Percentiles rank a stretch among this genome's conserved stretches.
Conservation (phyloP, 2,797 vertebrate genomes). For the Urosaurus nigricauda region DNA sequence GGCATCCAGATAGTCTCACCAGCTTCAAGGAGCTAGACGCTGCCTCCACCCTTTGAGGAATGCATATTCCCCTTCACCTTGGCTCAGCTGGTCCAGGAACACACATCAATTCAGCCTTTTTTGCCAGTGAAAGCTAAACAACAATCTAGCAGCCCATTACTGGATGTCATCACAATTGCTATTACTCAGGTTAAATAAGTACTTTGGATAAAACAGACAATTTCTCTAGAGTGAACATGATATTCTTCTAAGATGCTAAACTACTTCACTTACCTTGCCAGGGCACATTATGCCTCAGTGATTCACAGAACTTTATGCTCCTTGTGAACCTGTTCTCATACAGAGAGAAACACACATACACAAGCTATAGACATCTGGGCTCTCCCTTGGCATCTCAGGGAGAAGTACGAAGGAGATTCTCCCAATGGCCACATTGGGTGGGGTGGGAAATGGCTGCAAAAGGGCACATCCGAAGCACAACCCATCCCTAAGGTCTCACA, state of each 20-base stretch:
- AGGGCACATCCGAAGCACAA: background rate
- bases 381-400: background rate
- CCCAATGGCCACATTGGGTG: background rate
- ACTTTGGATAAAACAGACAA: background rate
- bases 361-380: background rate
- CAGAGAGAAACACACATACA: background rate
- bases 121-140: background rate
- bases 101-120: background rate
- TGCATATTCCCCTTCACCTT: too few species aligned
- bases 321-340: background rate
- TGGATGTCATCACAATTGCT: background rate
- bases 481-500: background rate
- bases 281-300: background rate
- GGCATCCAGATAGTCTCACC: background rate
- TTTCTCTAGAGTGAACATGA: background rate
- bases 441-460: background rate
- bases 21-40: background rate
- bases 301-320: background rate
- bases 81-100: background rate
- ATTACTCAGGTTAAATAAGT: background rate
- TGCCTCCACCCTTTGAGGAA: background rate
- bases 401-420: accelerated
- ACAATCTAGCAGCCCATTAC: background rate
- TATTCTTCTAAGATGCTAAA: background rate
- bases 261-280: background rate